These are phyloP conservation scores for Ephydatia muelleri DNA, from an alignment of 37 sponge, comb jelly and placozoan genomes.

Conservation along the genomic window DNA sequence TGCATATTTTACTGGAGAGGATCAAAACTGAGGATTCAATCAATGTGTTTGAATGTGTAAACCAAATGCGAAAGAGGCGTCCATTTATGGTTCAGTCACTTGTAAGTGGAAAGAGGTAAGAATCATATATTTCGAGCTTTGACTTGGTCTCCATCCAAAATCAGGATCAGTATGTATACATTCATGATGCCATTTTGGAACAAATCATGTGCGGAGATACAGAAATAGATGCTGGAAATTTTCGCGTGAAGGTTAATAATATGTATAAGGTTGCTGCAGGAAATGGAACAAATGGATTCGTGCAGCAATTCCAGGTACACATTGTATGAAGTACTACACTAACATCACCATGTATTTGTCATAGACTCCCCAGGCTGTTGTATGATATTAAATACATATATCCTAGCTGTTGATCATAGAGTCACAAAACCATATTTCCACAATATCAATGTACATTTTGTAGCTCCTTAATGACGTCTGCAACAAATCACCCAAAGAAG, in stretches of 20 bases:
- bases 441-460: no score
- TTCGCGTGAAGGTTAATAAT: constrained; percentile 40
- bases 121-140: no score
- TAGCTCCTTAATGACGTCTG: not conserved
- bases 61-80: constrained; percentile 36
- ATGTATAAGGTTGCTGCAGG: constrained; percentile 20
- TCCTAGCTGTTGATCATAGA: no score
- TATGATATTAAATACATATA: no score
- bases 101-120: constrained; percentile 4
- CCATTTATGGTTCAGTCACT: constrained; percentile 46
- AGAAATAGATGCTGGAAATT: constrained; percentile 18
- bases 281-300: constrained; percentile 33
- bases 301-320: constrained; percentile 57
- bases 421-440: no score
- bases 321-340: no score
- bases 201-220: constrained; percentile 68
- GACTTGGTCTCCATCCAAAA: no score
- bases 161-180: constrained; percentile 75
- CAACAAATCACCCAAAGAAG: not conserved
- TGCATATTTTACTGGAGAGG: constrained; percentile 36
- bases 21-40: constrained; percentile 22
- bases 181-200: constrained; percentile 77
- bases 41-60: constrained; percentile 39
- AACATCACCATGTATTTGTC: no score
- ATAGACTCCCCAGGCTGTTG: no score